These are phyloP conservation scores for Drosophila mayaguana DNA, from an alignment of 2,888 invertebrate species.

Conservation along the genomic window DNA sequence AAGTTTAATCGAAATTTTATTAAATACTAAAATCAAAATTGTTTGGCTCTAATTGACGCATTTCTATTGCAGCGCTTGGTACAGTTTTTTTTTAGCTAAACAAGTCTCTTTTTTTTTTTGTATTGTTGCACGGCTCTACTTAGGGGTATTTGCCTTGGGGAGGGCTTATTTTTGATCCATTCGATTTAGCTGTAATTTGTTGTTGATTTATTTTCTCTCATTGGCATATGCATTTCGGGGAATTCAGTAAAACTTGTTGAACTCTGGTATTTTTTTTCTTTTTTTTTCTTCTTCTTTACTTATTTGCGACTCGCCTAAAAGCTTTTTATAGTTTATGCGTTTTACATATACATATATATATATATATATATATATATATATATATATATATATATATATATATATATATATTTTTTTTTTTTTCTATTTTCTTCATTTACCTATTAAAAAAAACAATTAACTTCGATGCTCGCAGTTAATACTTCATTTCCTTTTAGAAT, in stretches of 20 bases:
- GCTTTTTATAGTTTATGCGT: slow-evolving; percentile 34
- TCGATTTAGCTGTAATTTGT: slow-evolving; percentile 37
- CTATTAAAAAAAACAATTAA: slow-evolving; percentile 56
- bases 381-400: not conserved
- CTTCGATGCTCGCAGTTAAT: slow-evolving; percentile 78
- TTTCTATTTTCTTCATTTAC: slow-evolving; percentile 17
- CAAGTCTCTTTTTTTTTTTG: not conserved
- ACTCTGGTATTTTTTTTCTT: slow-evolving; percentile 13
- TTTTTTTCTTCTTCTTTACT: not conserved
- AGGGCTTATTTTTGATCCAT: slow-evolving; percentile 39
- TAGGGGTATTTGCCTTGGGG: not conserved
- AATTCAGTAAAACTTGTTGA: slow-evolving; percentile 47
- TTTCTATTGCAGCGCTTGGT: slow-evolving; percentile 19
- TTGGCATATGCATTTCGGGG: slow-evolving; percentile 53
- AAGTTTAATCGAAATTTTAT: not conserved
- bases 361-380: slow-evolving; percentile 1
- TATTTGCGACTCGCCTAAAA: slow-evolving; percentile 51
- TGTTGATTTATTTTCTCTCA: slow-evolving; percentile 10
- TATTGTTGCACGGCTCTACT: slow-evolving; percentile 10
- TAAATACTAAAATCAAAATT: not conserved
- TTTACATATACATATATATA: slow-evolving; percentile 3
- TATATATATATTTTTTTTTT: slow-evolving; percentile 9
- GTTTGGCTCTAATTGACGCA: slow-evolving; percentile 33
- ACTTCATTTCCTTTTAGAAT: slow-evolving; percentile 76
- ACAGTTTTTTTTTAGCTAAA: not conserved